Evolutionary conservation across 2,797 vertebrate genomes (phyloP).

Genomic region (Sparidentex hasta): DNA sequence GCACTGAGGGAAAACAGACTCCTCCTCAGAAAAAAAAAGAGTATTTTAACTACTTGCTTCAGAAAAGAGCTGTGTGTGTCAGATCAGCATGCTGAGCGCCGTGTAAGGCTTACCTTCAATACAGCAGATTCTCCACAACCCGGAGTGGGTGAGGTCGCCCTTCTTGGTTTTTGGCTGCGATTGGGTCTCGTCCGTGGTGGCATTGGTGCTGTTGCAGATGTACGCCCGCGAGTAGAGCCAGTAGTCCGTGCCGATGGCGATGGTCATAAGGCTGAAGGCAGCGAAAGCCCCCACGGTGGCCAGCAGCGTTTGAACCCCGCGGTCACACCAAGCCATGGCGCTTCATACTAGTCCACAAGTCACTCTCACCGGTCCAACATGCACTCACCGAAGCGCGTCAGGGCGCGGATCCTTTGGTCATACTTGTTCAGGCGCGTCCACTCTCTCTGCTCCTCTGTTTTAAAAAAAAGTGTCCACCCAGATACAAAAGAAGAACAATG

Average conservation of each 20-base stretch:
- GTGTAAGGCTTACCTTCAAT: constrained; percentile 88
- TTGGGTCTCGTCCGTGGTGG: constrained; percentile 88
- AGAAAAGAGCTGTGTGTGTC: not conserved
- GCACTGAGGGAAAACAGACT: constrained; percentile 32
- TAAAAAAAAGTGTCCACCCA: constrained; percentile 12
- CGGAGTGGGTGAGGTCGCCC: constrained; percentile 95
- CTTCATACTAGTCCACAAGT: constrained; percentile 86
- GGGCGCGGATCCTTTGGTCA: constrained; percentile 66
- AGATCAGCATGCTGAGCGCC: not conserved
- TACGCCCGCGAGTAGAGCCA: constrained; percentile 97
- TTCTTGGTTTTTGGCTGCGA: constrained; percentile 87
- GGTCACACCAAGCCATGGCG: constrained; percentile 98
- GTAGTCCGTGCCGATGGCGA: constrained; percentile 98
- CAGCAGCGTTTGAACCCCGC: constrained; percentile 96
- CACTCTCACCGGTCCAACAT: constrained; percentile 48
- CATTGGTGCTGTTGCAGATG: constrained; percentile 95
- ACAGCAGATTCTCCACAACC: constrained; percentile 96
- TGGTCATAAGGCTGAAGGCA: constrained; percentile 98
- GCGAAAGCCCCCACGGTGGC: constrained; percentile 96
- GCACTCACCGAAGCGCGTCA: constrained; percentile 70
- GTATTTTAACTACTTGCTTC: constrained; percentile 2
- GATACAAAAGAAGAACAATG: not conserved
- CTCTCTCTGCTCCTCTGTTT: constrained; percentile 24
- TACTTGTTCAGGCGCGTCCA: constrained; percentile 39
- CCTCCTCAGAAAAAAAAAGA: not conserved